Conservation (phyloP, 23 tunicate species). For the Halocynthia aurantium region DNA sequence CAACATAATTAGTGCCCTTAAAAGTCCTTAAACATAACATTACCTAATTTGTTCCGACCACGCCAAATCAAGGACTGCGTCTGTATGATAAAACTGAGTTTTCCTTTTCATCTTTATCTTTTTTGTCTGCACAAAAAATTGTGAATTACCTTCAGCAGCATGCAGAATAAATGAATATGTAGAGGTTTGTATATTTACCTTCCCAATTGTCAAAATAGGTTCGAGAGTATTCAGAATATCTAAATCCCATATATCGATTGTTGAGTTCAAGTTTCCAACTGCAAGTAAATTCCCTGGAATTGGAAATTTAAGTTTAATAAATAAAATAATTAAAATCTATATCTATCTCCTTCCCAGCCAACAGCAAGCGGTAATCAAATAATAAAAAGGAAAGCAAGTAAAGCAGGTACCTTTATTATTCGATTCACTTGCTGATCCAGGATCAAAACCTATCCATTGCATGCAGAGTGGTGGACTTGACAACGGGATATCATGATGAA, state of each 20-base stretch:
- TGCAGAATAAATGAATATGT: neutral
- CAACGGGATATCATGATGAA: constrained; percentile 83
- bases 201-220: constrained; percentile 63
- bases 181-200: neutral
- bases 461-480: constrained; percentile 76
- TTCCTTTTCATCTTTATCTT: neutral
- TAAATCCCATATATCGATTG: constrained; percentile 76
- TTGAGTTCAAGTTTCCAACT: constrained; percentile 72
- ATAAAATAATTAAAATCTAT: neutral
- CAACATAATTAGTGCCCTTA: too few species aligned
- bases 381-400: neutral
- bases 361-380: neutral
- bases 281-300: constrained; percentile 76
- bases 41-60: constrained; percentile 34
- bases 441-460: constrained; percentile 79
- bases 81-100: constrained; percentile 50
- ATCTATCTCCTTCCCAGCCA: neutral
- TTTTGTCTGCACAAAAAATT: constrained; percentile 14
- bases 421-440: constrained; percentile 13
- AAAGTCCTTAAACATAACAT: too few species aligned
- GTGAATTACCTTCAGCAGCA: neutral
- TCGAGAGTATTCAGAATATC: constrained; percentile 72
- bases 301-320: neutral
- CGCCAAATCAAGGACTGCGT: constrained; percentile 70
- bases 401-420: neutral